A percentile compares a stretch with the other conserved stretches of the same genome.
Conservation (phyloP, 2,888 invertebrate genomes). For the Rhimphoctona megacephalus region DNA sequence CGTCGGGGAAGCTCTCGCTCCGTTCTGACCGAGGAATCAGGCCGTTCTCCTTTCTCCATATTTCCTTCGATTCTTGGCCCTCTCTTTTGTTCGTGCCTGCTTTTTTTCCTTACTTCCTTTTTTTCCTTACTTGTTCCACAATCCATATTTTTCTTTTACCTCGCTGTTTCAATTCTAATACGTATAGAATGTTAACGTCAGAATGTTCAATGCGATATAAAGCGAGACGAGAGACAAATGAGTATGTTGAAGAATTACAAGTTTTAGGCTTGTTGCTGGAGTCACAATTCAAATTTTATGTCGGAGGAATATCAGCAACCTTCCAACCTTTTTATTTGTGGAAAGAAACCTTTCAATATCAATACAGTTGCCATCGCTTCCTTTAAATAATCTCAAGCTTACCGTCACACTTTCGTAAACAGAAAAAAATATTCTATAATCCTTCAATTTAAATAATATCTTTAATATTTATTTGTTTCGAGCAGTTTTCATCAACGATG, state of each 20-base stretch:
- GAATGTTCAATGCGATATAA: constrained; percentile 64
- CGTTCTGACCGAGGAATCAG: constrained; percentile 58
- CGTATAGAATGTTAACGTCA: constrained; percentile 59
- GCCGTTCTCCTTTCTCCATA: constrained; percentile 65
- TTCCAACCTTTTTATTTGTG: too few relatives aligned
- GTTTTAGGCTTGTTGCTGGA: not conserved
- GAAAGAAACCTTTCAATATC: too few relatives aligned
- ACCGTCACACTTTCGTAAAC: not conserved
- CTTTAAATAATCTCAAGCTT: not conserved
- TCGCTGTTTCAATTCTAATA: constrained; percentile 70
- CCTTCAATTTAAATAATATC: not conserved
- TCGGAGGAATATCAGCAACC: not conserved
- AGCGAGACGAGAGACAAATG: constrained; percentile 19
- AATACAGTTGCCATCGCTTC: not conserved
- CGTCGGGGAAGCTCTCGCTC: constrained; percentile 36
- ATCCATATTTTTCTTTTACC: constrained; percentile 69
- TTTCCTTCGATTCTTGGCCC: constrained; percentile 59
- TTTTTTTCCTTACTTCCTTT: constrained; percentile 4
- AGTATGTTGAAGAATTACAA: not conserved
- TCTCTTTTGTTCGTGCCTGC: not conserved
- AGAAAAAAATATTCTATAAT: not conserved
- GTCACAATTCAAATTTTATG: not conserved
- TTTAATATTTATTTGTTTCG: not conserved
- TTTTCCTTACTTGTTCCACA: constrained; percentile 18
- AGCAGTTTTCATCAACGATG: not conserved